These are phyloP conservation scores for Nematostella vectensis DNA, from an alignment of 92 coral and sea anemone species.

Conservation along the genomic window DNA sequence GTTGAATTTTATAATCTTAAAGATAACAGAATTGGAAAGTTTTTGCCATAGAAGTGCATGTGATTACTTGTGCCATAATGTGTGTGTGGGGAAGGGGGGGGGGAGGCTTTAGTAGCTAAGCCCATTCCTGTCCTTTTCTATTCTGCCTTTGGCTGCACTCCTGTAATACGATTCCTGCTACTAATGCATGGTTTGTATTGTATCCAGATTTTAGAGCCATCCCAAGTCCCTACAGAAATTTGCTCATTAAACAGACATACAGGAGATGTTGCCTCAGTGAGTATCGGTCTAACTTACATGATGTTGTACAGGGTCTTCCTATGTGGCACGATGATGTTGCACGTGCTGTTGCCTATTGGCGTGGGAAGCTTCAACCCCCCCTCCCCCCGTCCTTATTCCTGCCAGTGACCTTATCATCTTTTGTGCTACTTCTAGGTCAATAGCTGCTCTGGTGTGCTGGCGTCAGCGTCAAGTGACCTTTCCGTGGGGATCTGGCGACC, in stretches of 20 bases:
- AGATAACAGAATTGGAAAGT: background rate
- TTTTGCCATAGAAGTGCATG: too few species aligned
- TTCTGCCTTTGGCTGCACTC: background rate
- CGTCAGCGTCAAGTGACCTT: slow-evolving; percentile 70
- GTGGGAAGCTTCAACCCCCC: too few species aligned
- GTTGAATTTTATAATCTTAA: too few species aligned
- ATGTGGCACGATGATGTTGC: too few species aligned
- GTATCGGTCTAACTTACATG: too few species aligned
- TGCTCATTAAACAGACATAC: slow-evolving; percentile 57
- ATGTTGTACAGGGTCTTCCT: too few species aligned
- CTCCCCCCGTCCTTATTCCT: too few species aligned
- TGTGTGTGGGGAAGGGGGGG: background rate
- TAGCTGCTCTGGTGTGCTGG: slow-evolving; percentile 53
- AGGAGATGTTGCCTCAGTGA: slow-evolving; percentile 76
- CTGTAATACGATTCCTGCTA: background rate
- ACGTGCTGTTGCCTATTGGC: too few species aligned
- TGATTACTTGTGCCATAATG: background rate
- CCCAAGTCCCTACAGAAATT: slow-evolving; percentile 51
- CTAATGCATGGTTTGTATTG: background rate
- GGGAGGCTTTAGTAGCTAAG: background rate
- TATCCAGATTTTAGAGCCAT: slow-evolving; percentile 38
- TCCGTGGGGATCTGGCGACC: slow-evolving; percentile 84
- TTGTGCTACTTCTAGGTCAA: slow-evolving; percentile 36
- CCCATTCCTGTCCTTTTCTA: too few species aligned
- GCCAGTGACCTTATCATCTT: too few species aligned